Evolutionary conservation across 2,888 invertebrate genomes (phyloP).

Genomic region (Ptilodon capucinus): DNA sequence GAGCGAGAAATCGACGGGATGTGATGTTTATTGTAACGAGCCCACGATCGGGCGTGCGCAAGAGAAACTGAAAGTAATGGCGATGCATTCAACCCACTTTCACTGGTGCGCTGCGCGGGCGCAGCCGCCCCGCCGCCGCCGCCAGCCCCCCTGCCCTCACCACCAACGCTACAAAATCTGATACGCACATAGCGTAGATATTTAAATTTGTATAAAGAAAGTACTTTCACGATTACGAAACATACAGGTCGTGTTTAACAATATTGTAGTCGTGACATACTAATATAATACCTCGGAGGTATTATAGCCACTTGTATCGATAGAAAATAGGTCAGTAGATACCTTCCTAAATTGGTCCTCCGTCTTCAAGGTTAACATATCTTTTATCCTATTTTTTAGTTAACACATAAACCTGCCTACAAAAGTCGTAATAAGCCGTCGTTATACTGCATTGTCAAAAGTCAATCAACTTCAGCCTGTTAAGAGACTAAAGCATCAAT

Average conservation of each 20-base stretch:
- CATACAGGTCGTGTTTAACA: conserved; percentile 21
- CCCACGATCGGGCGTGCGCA: conserved; percentile 72
- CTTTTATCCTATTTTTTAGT: too few relatives aligned
- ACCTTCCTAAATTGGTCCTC: too few relatives aligned
- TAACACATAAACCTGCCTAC: too few relatives aligned
- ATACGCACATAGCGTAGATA: conserved; percentile 26
- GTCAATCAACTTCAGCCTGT: too few relatives aligned
- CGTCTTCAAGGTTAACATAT: too few relatives aligned
- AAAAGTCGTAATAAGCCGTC: too few relatives aligned
- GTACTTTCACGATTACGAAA: conserved; percentile 41
- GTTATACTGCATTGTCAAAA: too few relatives aligned
- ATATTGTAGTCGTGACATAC: conserved; percentile 9
- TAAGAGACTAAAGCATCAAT: too few relatives aligned
- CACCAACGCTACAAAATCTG: conserved; percentile 17
- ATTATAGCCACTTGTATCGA: background rate
- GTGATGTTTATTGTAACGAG: conserved; percentile 81
- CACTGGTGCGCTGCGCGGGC: conserved; percentile 63
- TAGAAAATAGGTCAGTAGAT: background rate
- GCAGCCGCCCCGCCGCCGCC: conserved; percentile 27
- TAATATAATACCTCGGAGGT: too few relatives aligned
- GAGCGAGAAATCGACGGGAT: conserved; percentile 81
- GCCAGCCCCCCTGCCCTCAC: conserved; percentile 22
- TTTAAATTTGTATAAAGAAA: conserved; percentile 29
- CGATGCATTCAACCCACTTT: conserved; percentile 81
- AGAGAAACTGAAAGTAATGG: conserved; percentile 82